Evolutionary conservation across 2,797 vertebrate species (phyloP).

Genomic region (Vultur gryphus): DNA sequence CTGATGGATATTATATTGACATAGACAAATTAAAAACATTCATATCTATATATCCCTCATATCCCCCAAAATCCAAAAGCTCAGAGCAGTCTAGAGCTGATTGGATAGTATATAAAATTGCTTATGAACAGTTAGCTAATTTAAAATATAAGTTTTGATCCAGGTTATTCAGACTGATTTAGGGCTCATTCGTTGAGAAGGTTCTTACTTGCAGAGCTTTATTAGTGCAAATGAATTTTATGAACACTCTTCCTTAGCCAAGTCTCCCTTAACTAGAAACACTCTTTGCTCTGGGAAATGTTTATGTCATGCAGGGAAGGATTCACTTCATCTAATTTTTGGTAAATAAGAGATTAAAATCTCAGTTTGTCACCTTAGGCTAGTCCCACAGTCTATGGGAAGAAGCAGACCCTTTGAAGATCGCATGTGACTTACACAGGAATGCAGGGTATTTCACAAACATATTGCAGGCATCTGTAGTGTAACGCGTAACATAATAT

Average conservation of each 20-base stretch:
- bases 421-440: not conserved
- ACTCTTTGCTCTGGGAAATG: not conserved
- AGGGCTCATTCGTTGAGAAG: not conserved
- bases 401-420: not conserved
- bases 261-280: not conserved
- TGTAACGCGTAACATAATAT: not conserved
- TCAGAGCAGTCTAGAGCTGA: not conserved
- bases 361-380: not conserved
- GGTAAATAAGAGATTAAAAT: not conserved
- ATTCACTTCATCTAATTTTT: not conserved
- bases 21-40: not conserved
- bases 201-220: not conserved
- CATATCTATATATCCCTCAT: not conserved
- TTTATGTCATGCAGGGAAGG: not conserved
- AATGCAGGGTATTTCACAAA: not conserved
- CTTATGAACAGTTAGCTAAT: not conserved
- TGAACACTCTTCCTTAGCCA: not conserved
- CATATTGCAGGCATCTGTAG: not conserved
- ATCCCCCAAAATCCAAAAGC: not conserved
- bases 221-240: not conserved
- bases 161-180: not conserved
- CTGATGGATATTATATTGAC: not conserved
- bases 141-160: not conserved
- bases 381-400: not conserved
- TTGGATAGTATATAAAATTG: not conserved